Evolutionary conservation across 2,888 invertebrate genomes (phyloP), one percentile per base, ranked within the genome.

Genomic region (Piscicola geometra): DNA sequence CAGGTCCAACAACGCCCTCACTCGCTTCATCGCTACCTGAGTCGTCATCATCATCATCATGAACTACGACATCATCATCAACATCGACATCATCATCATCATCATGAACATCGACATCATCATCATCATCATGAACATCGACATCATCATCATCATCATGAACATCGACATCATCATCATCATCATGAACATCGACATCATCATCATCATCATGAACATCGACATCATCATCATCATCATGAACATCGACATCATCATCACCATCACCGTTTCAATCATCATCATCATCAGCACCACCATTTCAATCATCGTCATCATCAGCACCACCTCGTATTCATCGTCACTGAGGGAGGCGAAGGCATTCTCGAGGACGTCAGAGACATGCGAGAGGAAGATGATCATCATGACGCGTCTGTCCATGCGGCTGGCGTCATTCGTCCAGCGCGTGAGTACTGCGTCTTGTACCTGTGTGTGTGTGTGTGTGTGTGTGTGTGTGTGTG

Each of bases 361-460:
- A 87, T 99, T 99, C 88, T 99, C 99, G 76, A 99, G 89, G 33
- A 99, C 99, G 87, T 99, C 99, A 74, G 96, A 95, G 12, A 97
- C 94, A 86, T 99, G 97, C 35, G 98, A 96, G 81, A 99, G 88
- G 86, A 94, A 92, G 84, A 99, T 90, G 78, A 99, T 89, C 68
- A 97, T 92, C 83, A 99, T 87, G 85, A 94, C 91, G 75, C 98
- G 90, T 86, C 92, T 93, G 86, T 99, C 97, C 90, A 99, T 98
- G 82, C 97, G 91, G 82, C 96, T 95, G 18, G 96, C 92, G 87
- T 98, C 97, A 79, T 97, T 97, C 70, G 86, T 93, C 90, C 99
- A 99, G 84, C 94, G 93, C 76, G 92, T 90, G 80, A 99, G 88
- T 71, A 99, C 80, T 36, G 96, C 92, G 87, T 99, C 98, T 88